Conservation (phyloP, 2,797 vertebrate genomes). For the Coregonus ussuriensis region DNA sequence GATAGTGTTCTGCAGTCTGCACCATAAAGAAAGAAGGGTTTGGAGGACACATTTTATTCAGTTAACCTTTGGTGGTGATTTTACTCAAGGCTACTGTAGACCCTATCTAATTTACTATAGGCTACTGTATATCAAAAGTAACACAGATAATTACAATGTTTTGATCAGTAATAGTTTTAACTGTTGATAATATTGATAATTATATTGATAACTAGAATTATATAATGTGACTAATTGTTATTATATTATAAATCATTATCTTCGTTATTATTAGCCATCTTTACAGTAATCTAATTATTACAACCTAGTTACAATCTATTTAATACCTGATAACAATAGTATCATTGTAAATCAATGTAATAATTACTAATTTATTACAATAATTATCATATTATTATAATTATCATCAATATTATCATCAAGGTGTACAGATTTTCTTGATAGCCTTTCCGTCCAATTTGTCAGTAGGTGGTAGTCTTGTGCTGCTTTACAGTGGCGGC, state of each 20-base stretch:
- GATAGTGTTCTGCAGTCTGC: neutral
- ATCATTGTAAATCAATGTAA: too few species aligned
- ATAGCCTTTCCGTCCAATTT: neutral
- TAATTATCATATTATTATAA: neutral
- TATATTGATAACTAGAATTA: neutral
- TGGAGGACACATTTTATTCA: neutral
- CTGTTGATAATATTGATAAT: neutral
- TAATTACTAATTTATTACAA: too few species aligned
- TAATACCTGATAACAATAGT: too few species aligned
- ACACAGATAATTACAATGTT: neutral
- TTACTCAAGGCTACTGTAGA: neutral
- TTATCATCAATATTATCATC: neutral
- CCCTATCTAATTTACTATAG: too few species aligned
- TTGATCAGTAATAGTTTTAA: neutral
- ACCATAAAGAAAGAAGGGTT: neutral
- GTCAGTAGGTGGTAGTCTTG: conserved; percentile 16
- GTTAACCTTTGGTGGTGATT: neutral
- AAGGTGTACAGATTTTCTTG: neutral
- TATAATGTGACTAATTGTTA: neutral
- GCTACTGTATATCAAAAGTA: neutral
- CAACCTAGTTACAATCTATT: neutral
- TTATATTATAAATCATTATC: neutral
- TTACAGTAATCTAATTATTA: neutral
- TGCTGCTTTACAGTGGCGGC: neutral
- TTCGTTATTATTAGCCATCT: neutral